Base-by-base conservation (phyloP, 2,113 vertebrate genomes). In the Catharus bicknelli region DNA sequence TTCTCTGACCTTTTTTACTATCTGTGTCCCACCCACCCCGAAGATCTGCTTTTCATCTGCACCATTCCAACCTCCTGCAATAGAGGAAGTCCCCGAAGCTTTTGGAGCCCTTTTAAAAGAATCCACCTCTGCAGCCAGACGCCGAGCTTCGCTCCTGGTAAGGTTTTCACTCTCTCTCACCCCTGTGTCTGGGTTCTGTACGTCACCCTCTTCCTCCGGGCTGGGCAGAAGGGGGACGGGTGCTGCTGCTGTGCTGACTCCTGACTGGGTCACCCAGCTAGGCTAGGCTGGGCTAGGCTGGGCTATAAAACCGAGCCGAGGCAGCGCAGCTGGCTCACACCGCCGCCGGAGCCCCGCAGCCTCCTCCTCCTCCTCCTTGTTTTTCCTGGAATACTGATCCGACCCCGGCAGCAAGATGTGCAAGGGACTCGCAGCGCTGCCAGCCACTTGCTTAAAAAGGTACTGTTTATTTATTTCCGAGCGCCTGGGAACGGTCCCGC, bases 401-500 rank as follows among this genome's bases (percentile, higher is more conserved):
- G 16, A 57, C 82, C 67, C 43, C 50, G 6, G 63, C 26, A 73
- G 26, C 94, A 97, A 92, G 95, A 99, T 99, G 99, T 99, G 99
- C 95, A 99, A 98, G 95, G 99, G 99, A 96, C 98, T 99, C 5
- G 98, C 98, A 38, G 98, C 98, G 1, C 98, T 99, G 68, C 99
- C 99, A 48, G 98, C 98, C 51, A 99, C 99, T 90, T 99, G 99
- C 97, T 95, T 99, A 92, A 98, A 98, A 98, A 99, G 99, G 99
- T 99, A 98, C 97, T 98, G 63, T 69, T 88, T 84, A 54, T 94
- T 90, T 88, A 54, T 94, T 90, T 88, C 88, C 68, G 85, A 77
- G 74, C 30, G n/a, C 59, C 57, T 72, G 57, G 40, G 30, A 40
- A 36, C 38, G 78, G 82, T 73, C 38, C 27, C 3, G 20, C 55